A percentile compares a stretch with the other conserved stretches of the same genome.
These are phyloP conservation scores for Cacatua alba DNA, from an alignment of 2,113 vertebrate genomes.

Conservation along the genomic window DNA sequence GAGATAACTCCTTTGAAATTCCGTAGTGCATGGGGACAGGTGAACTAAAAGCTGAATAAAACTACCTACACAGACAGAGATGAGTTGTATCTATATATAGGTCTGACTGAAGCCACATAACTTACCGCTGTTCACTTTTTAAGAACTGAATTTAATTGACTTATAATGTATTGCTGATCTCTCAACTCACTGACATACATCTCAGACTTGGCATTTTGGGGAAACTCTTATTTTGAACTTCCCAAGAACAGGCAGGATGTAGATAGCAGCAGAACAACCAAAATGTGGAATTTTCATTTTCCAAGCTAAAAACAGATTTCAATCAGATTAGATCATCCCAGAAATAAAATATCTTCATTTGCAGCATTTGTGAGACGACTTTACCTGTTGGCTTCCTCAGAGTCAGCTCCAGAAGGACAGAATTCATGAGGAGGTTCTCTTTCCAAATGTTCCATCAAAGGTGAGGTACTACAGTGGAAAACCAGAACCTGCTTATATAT, in stretches of 20 bases:
- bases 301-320: slow-evolving; percentile 68
- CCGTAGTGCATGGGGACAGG: background rate
- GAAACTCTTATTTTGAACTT: slow-evolving; percentile 7
- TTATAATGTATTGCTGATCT: background rate
- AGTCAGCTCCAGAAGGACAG: slow-evolving; percentile 69
- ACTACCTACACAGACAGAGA: background rate
- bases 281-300: slow-evolving; percentile 35
- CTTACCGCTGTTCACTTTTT: background rate
- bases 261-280: slow-evolving; percentile 44
- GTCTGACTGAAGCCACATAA: slow-evolving; percentile 40
- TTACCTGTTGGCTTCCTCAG: slow-evolving; percentile 75
- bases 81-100: background rate
- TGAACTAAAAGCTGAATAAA: background rate
- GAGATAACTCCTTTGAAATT: background rate
- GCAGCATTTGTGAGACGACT: slow-evolving; percentile 71
- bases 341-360: slow-evolving; percentile 70
- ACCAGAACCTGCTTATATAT: slow-evolving; percentile 75
- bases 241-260: background rate
- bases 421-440: slow-evolving; percentile 71
- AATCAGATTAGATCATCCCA: slow-evolving; percentile 46
- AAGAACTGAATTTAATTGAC: background rate
- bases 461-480: slow-evolving; percentile 74
- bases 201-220: background rate
- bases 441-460: slow-evolving; percentile 73
- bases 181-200: background rate